Percentiles rank a stretch among this genome's conserved stretches.
Evolutionary conservation across 2,888 invertebrate genomes (phyloP).

Genomic region (Cataglyphis cursor): DNA sequence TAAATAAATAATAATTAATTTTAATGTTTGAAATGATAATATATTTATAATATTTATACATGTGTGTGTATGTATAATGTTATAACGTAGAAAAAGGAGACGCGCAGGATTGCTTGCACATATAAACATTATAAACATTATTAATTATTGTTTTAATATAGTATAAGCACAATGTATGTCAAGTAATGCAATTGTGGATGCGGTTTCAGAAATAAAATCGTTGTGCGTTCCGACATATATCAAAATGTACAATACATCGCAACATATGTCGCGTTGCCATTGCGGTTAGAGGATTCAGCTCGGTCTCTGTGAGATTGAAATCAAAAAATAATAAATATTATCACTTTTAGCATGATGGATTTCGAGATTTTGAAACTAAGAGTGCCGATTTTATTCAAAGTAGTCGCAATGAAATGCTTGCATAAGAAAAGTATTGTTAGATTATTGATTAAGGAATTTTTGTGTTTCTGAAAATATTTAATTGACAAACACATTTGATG

Average conservation of each 20-base stretch:
- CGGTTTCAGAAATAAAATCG: background rate
- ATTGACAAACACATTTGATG: background rate
- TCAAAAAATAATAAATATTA: background rate
- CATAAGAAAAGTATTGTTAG: background rate
- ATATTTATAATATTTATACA: background rate
- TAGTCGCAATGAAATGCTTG: background rate
- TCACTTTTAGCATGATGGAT: background rate
- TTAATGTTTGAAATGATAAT: background rate
- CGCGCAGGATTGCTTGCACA: background rate
- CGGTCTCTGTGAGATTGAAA: background rate
- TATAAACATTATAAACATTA: constrained; percentile 2
- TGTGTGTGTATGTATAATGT: background rate
- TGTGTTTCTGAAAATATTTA: background rate
- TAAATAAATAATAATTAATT: constrained; percentile 1
- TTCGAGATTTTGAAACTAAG: background rate
- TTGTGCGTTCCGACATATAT: background rate
- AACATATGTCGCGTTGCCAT: background rate
- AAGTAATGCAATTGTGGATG: background rate
- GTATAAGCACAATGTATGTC: background rate
- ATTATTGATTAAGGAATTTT: background rate
- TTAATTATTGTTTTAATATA: background rate
- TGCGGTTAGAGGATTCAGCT: background rate
- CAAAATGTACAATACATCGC: background rate
- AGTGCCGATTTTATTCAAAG: background rate
- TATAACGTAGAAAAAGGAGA: background rate